A percentile compares a stretch with the other conserved stretches of the same genome.
Evolutionary conservation across 2,797 vertebrate genomes (phyloP).

Genomic region (Phylloscopus collybita): DNA sequence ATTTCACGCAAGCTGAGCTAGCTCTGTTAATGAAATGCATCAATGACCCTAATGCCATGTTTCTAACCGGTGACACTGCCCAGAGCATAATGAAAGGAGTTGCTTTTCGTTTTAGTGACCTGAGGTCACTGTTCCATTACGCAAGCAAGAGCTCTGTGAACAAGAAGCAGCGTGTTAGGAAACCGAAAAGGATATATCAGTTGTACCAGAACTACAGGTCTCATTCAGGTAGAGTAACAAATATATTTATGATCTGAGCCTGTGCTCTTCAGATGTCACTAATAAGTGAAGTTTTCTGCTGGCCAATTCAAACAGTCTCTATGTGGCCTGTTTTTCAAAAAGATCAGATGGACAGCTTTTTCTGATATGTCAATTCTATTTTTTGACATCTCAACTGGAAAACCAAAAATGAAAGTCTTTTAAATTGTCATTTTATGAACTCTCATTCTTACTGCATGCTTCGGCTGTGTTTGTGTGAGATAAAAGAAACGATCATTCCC

Average conservation of each 20-base stretch:
- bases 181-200: slow-evolving; percentile 80
- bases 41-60: slow-evolving; percentile 85
- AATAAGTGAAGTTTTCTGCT: neutral
- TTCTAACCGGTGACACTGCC: slow-evolving; percentile 84
- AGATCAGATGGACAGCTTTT: neutral
- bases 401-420: neutral
- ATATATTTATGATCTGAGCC: neutral
- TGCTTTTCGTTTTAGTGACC: slow-evolving; percentile 83
- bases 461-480: neutral
- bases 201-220: slow-evolving; percentile 85
- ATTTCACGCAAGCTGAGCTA: slow-evolving; percentile 84
- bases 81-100: slow-evolving; percentile 86
- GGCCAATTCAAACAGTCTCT: neutral
- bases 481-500: neutral
- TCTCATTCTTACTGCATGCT: neutral
- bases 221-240: slow-evolving; percentile 77
- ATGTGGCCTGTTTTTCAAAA: neutral
- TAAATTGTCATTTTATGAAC: neutral
- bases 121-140: slow-evolving; percentile 81
- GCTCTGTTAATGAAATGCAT: slow-evolving; percentile 80
- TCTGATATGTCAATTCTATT: neutral
- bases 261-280: neutral
- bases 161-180: slow-evolving; percentile 75
- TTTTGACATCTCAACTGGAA: neutral
- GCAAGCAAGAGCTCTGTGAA: slow-evolving; percentile 73